phyloP scores from a whole-genome alignment of 1,140 invertebrate species.

The Gonatopus flavifemur region DNA sequence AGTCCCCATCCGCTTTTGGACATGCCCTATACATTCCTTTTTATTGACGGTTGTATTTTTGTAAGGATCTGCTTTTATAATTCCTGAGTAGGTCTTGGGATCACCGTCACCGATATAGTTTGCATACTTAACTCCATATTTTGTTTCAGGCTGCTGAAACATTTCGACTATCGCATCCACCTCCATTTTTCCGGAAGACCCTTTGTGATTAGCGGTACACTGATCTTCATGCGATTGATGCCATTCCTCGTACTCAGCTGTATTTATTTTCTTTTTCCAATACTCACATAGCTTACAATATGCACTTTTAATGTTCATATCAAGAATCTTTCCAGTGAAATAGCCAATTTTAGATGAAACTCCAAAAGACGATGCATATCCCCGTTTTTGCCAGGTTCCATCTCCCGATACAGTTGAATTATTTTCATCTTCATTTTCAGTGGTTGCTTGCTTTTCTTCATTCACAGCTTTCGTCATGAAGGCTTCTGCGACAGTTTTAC shows the following conservation, averaged over 20 bases:
- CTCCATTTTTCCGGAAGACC: slow-evolving; percentile 17
- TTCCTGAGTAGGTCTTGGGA: too few relatives aligned
- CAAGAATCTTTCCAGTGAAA: too few relatives aligned
- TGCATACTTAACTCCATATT: slow-evolving; percentile 4
- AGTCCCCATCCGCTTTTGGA: too few relatives aligned
- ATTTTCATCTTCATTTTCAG: slow-evolving; percentile 10
- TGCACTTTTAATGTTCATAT: too few relatives aligned
- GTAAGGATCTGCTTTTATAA: too few relatives aligned
- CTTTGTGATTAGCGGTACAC: slow-evolving; percentile 7
- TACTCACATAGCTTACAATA: too few relatives aligned
- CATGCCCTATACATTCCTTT: too few relatives aligned
- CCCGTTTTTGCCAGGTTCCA: too few relatives aligned
- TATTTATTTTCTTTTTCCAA: slow-evolving; percentile 8
- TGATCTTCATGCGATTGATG: slow-evolving; percentile 1
- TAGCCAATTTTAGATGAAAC: slow-evolving; percentile 12
- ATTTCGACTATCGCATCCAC: slow-evolving; percentile 13
- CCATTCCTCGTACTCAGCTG: slow-evolving; percentile 5
- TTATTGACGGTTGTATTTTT: too few relatives aligned
- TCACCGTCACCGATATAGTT: too few relatives aligned
- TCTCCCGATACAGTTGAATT: slow-evolving; percentile 7
- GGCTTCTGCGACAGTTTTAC: slow-evolving; percentile 6
- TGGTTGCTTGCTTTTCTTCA: too few relatives aligned
- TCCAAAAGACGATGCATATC: slow-evolving; percentile 9
- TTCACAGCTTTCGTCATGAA: slow-evolving; percentile 12
- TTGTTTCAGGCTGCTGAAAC: slow-evolving; percentile 9